A percentile compares a stretch with the other conserved stretches of the same genome.
Evolutionary conservation across 2,797 vertebrate genomes (phyloP).

Genomic region (Silurus lanzhouensis): DNA sequence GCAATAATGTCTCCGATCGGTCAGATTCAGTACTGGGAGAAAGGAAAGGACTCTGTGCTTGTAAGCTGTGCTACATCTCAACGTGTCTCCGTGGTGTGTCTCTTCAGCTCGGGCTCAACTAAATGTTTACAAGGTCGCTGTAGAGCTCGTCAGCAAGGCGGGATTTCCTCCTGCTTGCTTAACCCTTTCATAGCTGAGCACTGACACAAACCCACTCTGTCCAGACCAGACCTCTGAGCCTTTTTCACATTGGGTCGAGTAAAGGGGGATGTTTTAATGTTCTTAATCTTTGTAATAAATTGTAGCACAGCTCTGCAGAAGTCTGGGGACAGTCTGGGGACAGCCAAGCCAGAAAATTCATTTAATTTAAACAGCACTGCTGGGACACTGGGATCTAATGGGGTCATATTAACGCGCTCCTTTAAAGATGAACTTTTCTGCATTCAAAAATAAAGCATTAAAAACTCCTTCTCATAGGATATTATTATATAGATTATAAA

Average conservation of each 20-base stretch:
- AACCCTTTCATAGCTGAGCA: slow-evolving; percentile 58
- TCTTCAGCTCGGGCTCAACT: slow-evolving; percentile 27
- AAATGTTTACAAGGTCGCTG: slow-evolving; percentile 50
- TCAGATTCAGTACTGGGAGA: neutral
- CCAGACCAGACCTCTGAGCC: too few species aligned
- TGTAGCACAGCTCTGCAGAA: neutral
- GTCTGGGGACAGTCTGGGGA: neutral
- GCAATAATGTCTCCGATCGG: slow-evolving; percentile 3
- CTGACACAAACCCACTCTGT: neutral
- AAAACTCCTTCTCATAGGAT: neutral
- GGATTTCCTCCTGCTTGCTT: slow-evolving; percentile 61
- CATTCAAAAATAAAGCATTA: neutral
- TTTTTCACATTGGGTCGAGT: neutral
- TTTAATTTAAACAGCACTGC: neutral
- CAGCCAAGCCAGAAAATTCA: neutral
- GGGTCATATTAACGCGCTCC: neutral
- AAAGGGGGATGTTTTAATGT: neutral
- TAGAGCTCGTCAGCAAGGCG: slow-evolving; percentile 42
- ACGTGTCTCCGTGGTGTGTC: neutral
- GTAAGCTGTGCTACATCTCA: neutral
- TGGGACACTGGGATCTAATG: neutral
- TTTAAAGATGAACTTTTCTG: neutral
- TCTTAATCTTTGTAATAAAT: slow-evolving; percentile 13
- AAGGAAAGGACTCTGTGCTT: neutral
- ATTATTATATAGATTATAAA: too few species aligned